Evolutionary conservation across 2,888 invertebrate species (phyloP).

Genomic region (Nemurella pictetii): DNA sequence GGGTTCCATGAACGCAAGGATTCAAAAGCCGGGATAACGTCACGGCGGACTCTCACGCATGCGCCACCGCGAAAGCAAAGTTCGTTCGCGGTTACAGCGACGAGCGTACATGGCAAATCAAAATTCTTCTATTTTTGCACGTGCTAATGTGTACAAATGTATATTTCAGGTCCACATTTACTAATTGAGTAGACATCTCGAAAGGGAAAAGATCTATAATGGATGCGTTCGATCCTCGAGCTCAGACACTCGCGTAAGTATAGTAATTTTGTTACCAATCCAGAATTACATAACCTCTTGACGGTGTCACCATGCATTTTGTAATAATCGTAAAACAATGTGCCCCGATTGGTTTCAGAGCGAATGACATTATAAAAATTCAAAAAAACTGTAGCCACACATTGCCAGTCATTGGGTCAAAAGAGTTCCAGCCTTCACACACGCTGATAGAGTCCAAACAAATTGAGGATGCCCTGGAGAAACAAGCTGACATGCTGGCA

Average conservation of each 20-base stretch:
- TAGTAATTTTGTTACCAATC: not conserved
- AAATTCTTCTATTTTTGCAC: too few species aligned
- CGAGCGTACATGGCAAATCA: too few species aligned
- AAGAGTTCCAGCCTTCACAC: constrained; percentile 59
- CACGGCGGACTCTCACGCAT: too few species aligned
- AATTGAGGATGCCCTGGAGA: constrained; percentile 59
- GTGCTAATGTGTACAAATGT: not conserved
- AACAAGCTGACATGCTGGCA: constrained; percentile 57
- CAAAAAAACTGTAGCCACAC: constrained; percentile 42
- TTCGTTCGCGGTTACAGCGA: too few species aligned
- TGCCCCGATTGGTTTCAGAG: not conserved
- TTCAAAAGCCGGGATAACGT: too few species aligned
- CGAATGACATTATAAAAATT: not conserved
- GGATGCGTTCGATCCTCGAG: not conserved
- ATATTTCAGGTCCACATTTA: not conserved
- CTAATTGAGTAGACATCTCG: not conserved
- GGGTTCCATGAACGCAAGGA: too few species aligned
- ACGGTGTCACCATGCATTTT: not conserved
- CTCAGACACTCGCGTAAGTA: not conserved
- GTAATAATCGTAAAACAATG: not conserved
- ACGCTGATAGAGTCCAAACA: constrained; percentile 64
- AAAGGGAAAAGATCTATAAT: not conserved
- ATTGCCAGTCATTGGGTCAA: constrained; percentile 59
- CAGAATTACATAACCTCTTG: not conserved
- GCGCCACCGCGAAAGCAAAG: too few species aligned